Percentiles rank a stretch among this genome's conserved stretches.
phyloP scores from a whole-genome alignment of 2,113 vertebrate species.

The Rynchops niger region DNA sequence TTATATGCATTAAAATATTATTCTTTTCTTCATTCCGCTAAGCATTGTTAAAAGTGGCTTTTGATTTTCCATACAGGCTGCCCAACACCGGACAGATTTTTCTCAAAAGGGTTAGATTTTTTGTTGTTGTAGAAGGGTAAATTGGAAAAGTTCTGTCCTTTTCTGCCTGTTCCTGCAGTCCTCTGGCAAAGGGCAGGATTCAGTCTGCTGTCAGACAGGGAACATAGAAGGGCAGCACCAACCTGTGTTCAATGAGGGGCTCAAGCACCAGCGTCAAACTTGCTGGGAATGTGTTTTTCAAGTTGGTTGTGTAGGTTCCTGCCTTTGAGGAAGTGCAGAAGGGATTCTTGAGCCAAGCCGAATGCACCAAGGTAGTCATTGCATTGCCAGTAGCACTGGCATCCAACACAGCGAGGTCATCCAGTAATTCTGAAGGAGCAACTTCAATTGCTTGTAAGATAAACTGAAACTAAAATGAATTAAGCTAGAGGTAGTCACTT shows the following conservation, averaged over 20 bases:
- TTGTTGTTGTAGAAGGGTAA: neutral
- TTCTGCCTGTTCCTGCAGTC: neutral
- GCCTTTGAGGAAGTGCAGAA: neutral
- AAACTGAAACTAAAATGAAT: neutral
- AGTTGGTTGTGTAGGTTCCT: neutral
- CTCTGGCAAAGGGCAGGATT: neutral
- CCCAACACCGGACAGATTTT: neutral
- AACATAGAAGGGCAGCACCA: neutral
- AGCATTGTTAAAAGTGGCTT: neutral
- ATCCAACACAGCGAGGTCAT: neutral
- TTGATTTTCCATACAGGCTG: neutral
- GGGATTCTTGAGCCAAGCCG: neutral
- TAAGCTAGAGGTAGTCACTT: neutral
- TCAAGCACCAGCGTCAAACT: neutral
- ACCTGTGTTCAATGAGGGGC: accelerated
- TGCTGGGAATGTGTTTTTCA: neutral
- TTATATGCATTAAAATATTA: neutral
- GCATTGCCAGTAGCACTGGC: accelerated
- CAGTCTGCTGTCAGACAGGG: neutral
- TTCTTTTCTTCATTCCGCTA: neutral
- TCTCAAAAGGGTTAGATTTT: neutral
- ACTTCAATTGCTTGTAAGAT: neutral
- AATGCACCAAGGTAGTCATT: neutral
- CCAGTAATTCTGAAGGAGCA: neutral
- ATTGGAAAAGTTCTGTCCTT: neutral